Evolutionary conservation across 2,113 vertebrate species (phyloP).

Genomic region (Leptocoma aspasia): DNA sequence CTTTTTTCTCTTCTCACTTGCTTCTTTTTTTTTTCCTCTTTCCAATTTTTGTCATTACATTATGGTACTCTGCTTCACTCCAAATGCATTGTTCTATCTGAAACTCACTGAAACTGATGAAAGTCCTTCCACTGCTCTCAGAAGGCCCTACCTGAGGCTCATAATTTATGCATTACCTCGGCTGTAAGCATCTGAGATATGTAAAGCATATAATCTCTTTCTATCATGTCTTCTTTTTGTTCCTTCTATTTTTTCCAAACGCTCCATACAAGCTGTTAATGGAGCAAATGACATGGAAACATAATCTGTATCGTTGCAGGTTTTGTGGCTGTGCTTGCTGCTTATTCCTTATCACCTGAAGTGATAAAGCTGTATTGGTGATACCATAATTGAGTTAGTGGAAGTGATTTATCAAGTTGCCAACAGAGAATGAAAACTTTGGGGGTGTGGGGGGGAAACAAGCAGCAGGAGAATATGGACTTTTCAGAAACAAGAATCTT

Average conservation of each 20-base stretch:
- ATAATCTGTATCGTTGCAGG: slow-evolving; percentile 39
- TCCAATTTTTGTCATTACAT: neutral
- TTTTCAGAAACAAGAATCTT: slow-evolving; percentile 14
- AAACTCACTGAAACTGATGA: neutral
- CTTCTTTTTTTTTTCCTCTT: neutral
- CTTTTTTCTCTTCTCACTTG: neutral
- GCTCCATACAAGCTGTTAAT: slow-evolving; percentile 21
- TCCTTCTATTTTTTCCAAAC: neutral
- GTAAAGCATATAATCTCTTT: slow-evolving; percentile 5
- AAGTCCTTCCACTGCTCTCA: neutral
- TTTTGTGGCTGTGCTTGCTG: slow-evolving; percentile 32
- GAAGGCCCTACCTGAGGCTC: neutral
- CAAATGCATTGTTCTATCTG: neutral
- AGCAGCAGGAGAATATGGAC: slow-evolving; percentile 14
- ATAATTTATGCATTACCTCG: neutral
- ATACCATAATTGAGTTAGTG: slow-evolving; percentile 54
- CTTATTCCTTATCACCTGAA: slow-evolving; percentile 50
- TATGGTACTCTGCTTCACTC: neutral
- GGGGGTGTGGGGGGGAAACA: neutral
- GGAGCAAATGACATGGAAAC: slow-evolving; percentile 44
- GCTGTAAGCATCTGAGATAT: neutral
- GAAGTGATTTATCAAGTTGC: slow-evolving; percentile 52
- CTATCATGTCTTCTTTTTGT: slow-evolving; percentile 17
- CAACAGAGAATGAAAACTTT: slow-evolving; percentile 38
- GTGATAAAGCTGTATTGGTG: slow-evolving; percentile 30